Base-by-base conservation (phyloP, 2,888 invertebrate species). In the Hyppa rectilinea region DNA sequence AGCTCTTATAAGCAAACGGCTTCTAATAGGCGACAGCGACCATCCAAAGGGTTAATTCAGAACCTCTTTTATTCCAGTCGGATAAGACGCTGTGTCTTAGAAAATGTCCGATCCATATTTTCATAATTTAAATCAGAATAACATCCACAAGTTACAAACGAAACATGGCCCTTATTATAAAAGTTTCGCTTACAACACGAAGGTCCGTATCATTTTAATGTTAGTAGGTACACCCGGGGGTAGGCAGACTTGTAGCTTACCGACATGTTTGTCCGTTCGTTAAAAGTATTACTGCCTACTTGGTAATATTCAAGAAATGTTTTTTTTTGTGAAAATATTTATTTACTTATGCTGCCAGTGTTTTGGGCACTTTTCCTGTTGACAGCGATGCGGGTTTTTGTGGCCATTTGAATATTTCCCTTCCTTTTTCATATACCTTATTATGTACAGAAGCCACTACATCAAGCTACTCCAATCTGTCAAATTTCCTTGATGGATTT, bases 151-250 rank as follows among this genome's bases (percentile, higher is more conserved):
- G 45, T 53, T 53, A 5, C 68, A 63, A 43, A 47, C 79, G 52
- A 49, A 75, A 82, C 83, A 88, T 78, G 83, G 60, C 59, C 78
- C 84, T 88, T 89, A 86, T 86, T 86, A 85, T 81, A 78, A 86
- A 89, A 90, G 86, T 91, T 91, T 86, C 29, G 49, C 9, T 66
- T 78, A 78, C 71, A 82, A 87, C 85, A 81, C 7, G 20, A 31
- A 36, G 31, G 38, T 58, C 52, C 53, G 43, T 75, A 65, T 64
- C 52, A 64, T 69, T 75, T 64, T 29, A 61, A 61, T 65, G 49
- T 68, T 23, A 5, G 45, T 4, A 5, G 17, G 1, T 20, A 17
- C 23, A 23, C 17, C 43, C 2, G 17, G 59, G 71, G 68, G 36
- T 59, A 61, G 62, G 23, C 23, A 53, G 47, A 6, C 67, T 63